Base-by-base conservation (phyloP, 1,140 invertebrate species). In the Drosophila takahashii region DNA sequence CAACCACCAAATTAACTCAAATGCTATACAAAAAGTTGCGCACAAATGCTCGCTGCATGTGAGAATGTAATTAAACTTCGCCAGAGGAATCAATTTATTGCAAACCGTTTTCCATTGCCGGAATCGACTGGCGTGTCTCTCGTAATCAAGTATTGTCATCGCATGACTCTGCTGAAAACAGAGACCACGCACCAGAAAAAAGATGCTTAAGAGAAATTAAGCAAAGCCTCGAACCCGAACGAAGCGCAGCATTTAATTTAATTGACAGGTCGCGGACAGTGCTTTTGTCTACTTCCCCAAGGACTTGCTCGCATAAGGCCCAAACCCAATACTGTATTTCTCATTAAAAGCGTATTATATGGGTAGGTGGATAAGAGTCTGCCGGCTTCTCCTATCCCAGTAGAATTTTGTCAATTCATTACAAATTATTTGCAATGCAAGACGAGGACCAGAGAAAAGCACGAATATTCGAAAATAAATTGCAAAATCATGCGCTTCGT, bases 1-100 rank as follows among this genome's bases (percentile, higher is more conserved):
- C 79, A 86, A 60, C 58, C 83, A 50, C 69, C 54, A 75, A 6
- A 34, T 16, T 16, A n/a, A 13, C 10, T 41, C 10, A 5, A 57
- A 57, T 57, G 39, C n/a, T 10, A 29, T 18, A n/a, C 34, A 56
- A 18, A 9, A 26, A 72, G 66, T 42, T 41, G 37, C 69, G 62
- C 79, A 65, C 80, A 83, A 62, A 83, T 75, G 72, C 70, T 44
- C 60, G 26, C 69, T 91, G 84, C 78, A 90, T 87, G 87, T 60
- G 58, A 76, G 64, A 81, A 90, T 73, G 81, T 87, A 91, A 91
- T 91, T 91, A 91, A 91, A 79, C 72, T 77, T 84, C 67, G 73
- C 72, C 79, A 71, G 34, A 36, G 57, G 18, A 51, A 62, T 59
- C 56, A 66, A 62, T 48, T 69, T 54, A 65, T 67, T 79, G 59